Evolutionary conservation across 2,113 vertebrate species (phyloP).

Genomic region (Garra rufa): DNA sequence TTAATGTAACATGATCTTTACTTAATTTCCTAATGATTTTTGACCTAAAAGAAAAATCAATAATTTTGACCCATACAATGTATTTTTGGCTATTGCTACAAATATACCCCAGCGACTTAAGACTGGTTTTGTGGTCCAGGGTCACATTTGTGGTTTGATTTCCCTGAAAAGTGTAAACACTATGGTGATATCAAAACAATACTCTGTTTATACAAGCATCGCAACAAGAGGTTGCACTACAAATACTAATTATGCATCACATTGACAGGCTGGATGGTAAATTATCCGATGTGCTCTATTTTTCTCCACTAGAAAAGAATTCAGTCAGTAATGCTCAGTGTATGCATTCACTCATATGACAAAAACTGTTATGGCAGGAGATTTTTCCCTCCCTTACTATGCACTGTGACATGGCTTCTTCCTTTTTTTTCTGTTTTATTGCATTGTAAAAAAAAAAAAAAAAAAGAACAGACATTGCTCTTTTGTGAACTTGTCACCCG

Average conservation of each 20-base stretch:
- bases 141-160: not conserved
- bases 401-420: not conserved
- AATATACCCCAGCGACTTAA: no score
- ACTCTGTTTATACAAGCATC: not conserved
- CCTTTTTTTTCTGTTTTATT: not conserved
- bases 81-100: no score
- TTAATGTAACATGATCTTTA: no score
- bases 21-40: no score
- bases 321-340: not conserved
- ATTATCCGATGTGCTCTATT: not conserved
- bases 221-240: not conserved
- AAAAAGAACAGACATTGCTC: not conserved
- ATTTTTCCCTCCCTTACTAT: not conserved
- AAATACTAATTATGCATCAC: not conserved
- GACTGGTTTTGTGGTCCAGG: no score
- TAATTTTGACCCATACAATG: no score
- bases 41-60: no score
- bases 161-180: not conserved
- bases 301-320: not conserved
- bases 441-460: no score
- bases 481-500: not conserved
- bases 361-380: not conserved
- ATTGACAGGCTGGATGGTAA: not conserved
- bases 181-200: not conserved
- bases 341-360: not conserved